Base-by-base conservation (phyloP, 2,888 invertebrate species). In the Chalcis sispes region DNA sequence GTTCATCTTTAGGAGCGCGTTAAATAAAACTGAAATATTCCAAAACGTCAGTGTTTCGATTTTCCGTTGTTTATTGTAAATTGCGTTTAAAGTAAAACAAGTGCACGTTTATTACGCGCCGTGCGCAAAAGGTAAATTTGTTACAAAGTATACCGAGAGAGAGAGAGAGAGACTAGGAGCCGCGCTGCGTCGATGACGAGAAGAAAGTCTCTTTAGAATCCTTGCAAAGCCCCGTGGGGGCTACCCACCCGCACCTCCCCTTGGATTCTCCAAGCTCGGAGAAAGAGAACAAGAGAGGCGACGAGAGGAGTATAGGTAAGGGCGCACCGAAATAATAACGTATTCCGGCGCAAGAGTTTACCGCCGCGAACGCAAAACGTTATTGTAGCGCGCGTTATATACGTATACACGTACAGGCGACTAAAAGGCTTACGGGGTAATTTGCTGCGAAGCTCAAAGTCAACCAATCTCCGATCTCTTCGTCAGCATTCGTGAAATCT, bases 361-460 rank as follows among this genome's bases (percentile, higher is more conserved):
- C 36, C 23, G 8, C 15, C n/a, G 29, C 42, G 23, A 29, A 46
- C 40, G 40, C 18, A 54, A 10, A 52, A 8, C 15, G 27, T 54
- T 50, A 15, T 54, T 13, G 46, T n/a, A 18, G 15, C 4, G 25
- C 10, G 52, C 23, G 67, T 77, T n/a, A n/a, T n/a, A n/a, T n/a
- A n/a, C n/a, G n/a, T n/a, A n/a, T n/a, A 79, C 78, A 71, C 82
- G 87, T 82, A 40, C n/a, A 83, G 82, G 78, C 83, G 82, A 84
- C 84, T 86, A 87, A 85, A 86, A 85, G 88, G 88, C 87, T 88
- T 88, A 87, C 83, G 82, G 83, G 84, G 85, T 86, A 87, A 88
- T 87, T 85, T 85, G 85, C 85, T 82, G 83, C 84, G 87, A n/a
- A n/a, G 88, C 85, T 88, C 86, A 86, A 84, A 84, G 83, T 61